Percentiles rank a stretch among this genome's conserved stretches.
These are phyloP conservation scores for Archilochus colubris DNA, from an alignment of 2,113 vertebrate species.

Conservation along the genomic window DNA sequence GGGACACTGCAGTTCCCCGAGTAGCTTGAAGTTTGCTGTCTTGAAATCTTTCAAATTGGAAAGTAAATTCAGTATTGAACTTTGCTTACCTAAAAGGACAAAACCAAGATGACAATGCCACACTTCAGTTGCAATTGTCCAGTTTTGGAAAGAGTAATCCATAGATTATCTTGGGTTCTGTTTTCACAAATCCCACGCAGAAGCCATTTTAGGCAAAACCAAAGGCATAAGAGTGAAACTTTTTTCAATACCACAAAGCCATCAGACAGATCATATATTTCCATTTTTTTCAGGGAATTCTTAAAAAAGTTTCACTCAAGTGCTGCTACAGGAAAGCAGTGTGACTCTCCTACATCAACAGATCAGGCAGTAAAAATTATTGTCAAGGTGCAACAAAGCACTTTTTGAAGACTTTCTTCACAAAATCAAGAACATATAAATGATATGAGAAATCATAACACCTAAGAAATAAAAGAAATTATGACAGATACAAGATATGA, in stretches of 20 bases:
- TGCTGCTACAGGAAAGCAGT: background rate
- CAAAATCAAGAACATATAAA: background rate
- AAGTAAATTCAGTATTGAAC: background rate
- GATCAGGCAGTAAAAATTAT: background rate
- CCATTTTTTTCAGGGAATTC: background rate
- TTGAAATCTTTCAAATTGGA: background rate
- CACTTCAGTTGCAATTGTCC: background rate
- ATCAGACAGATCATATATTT: background rate
- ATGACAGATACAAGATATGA: background rate
- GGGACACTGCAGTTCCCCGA: too few relatives aligned
- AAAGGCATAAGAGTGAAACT: background rate
- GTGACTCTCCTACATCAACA: background rate
- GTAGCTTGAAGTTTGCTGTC: too few relatives aligned
- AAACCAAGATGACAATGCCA: background rate
- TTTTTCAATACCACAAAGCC: background rate
- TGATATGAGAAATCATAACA: background rate
- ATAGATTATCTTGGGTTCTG: background rate
- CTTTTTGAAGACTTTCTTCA: background rate
- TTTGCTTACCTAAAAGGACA: background rate
- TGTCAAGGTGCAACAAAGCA: background rate
- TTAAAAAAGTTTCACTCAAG: background rate
- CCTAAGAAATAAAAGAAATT: background rate
- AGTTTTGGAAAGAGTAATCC: background rate
- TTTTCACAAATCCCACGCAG: background rate
- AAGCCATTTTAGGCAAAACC: background rate